A percentile compares a stretch with the other conserved stretches of the same genome.
Evolutionary conservation across 2,797 vertebrate species (phyloP).

Genomic region (Sebastes minor): DNA sequence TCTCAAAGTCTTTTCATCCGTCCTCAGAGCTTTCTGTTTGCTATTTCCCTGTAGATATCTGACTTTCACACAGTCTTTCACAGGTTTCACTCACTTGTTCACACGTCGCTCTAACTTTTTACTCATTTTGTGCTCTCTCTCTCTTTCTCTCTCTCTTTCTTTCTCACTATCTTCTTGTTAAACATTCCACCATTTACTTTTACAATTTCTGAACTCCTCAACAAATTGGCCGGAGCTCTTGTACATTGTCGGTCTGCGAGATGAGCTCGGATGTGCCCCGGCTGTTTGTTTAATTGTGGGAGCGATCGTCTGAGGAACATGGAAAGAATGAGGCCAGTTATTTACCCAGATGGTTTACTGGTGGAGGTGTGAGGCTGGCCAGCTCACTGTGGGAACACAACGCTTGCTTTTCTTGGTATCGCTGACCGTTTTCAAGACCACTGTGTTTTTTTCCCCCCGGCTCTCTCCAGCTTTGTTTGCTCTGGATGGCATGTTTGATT

Average conservation of each 20-base stretch:
- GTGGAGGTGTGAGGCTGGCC: constrained; percentile 95
- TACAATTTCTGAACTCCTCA: constrained; percentile 35
- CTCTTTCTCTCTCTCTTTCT: neutral
- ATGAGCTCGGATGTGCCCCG: constrained; percentile 83
- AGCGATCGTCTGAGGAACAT: constrained; percentile 91
- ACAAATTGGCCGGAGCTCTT: constrained; percentile 12
- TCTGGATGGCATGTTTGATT: constrained; percentile 98
- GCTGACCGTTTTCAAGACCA: constrained; percentile 89
- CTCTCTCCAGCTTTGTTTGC: constrained; percentile 93
- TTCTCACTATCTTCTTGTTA: neutral
- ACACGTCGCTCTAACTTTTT: constrained; percentile 18
- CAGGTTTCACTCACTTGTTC: constrained; percentile 54
- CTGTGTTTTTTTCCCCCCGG: constrained; percentile 82
- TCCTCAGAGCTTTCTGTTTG: constrained; percentile 37
- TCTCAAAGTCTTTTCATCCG: constrained; percentile 21
- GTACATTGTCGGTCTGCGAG: constrained; percentile 29
- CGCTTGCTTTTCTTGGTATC: constrained; percentile 94
- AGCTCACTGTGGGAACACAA: constrained; percentile 91
- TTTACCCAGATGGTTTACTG: constrained; percentile 96
- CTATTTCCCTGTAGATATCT: constrained; percentile 38
- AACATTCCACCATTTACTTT: constrained; percentile 25
- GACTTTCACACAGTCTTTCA: constrained; percentile 50
- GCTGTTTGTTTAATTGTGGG: constrained; percentile 96
- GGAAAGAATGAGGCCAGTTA: constrained; percentile 96
- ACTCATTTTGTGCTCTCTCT: neutral